phyloP scores from a whole-genome alignment of 2,888 invertebrate species.

The Ophioninae sp. region DNA sequence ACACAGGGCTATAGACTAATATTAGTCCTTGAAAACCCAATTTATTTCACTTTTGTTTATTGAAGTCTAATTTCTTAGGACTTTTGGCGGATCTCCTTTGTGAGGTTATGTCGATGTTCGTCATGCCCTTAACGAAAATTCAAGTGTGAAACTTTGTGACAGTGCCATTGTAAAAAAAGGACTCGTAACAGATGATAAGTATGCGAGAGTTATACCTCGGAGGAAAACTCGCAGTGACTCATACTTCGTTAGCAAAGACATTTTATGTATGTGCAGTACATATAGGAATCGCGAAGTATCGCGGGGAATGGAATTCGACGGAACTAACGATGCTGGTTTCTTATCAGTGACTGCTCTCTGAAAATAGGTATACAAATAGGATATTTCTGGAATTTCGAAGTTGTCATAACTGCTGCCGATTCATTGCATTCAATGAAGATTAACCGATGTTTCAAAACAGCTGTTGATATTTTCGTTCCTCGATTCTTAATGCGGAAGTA shows the following conservation, averaged over 20 bases:
- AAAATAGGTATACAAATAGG: background rate
- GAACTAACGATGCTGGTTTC: background rate
- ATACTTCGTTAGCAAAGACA: background rate
- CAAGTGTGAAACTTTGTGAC: background rate
- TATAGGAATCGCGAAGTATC: background rate
- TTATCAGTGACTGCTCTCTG: background rate
- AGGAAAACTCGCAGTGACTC: conserved; percentile 1
- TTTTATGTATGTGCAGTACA: background rate
- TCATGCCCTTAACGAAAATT: background rate
- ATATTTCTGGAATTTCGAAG: background rate
- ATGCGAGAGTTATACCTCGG: background rate
- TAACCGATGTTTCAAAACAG: background rate
- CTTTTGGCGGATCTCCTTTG: too few relatives aligned
- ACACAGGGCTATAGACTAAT: too few relatives aligned
- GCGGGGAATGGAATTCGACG: background rate
- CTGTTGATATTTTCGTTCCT: background rate
- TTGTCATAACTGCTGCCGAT: background rate
- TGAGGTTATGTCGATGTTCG: too few relatives aligned
- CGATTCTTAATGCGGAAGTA: background rate
- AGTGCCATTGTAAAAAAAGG: background rate
- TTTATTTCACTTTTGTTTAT: too few relatives aligned
- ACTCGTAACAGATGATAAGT: background rate
- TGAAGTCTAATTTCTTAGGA: too few relatives aligned
- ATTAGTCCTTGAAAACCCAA: too few relatives aligned
- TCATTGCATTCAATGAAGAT: background rate